Evolutionary conservation across 35 echinoderm and acorn worm genomes (phyloP).

Genomic region (Diadema setosum): DNA sequence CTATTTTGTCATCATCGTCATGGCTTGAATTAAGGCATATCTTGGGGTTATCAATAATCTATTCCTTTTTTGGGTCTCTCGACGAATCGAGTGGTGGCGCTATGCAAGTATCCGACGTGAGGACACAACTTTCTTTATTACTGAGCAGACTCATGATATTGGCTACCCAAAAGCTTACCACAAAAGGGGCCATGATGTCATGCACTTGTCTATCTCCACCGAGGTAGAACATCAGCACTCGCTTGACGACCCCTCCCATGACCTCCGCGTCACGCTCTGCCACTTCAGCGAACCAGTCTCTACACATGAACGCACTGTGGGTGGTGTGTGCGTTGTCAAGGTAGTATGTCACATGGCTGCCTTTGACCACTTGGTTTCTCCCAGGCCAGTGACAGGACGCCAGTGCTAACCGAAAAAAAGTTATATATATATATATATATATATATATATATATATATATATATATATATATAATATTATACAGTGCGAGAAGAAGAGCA

Average conservation of each 20-base stretch:
- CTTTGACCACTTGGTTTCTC: slow-evolving; percentile 55
- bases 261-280: slow-evolving; percentile 45
- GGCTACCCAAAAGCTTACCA: slow-evolving; percentile 33
- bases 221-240: slow-evolving; percentile 81
- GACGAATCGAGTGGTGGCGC: no score
- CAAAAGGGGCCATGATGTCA: slow-evolving; percentile 38
- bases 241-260: slow-evolving; percentile 42
- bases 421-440: neutral
- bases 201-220: slow-evolving; percentile 64
- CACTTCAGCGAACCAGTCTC: slow-evolving; percentile 73
- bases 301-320: slow-evolving; percentile 68
- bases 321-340: slow-evolving; percentile 90
- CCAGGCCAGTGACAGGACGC: slow-evolving; percentile 84
- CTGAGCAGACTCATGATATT: neutral
- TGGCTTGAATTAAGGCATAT: neutral
- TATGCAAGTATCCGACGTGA: neutral
- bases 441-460: neutral
- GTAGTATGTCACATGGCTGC: slow-evolving; percentile 66
- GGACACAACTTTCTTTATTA: neutral
- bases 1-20: neutral
- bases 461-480: no score
- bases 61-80: neutral
- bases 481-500: no score
- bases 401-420: slow-evolving; percentile 43
- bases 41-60: neutral